Percentiles rank a stretch among this genome's conserved stretches.
phyloP scores from a whole-genome alignment of 2,797 vertebrate species.

The Hydrocynus forskahlii region DNA sequence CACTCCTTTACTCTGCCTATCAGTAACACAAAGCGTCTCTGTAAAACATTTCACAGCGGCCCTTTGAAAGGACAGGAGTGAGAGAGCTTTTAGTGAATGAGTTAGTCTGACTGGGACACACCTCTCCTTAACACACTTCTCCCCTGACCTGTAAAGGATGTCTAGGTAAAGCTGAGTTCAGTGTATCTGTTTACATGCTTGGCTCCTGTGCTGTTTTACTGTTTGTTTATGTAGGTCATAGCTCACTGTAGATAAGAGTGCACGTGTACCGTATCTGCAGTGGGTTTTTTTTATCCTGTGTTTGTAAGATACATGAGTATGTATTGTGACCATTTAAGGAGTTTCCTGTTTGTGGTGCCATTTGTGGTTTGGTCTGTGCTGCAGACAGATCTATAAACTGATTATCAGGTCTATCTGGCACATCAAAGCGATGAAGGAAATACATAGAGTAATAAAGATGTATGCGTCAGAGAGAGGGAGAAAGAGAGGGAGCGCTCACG shows the following conservation, averaged over 20 bases:
- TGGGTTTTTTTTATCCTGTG: not conserved
- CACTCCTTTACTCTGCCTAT: not conserved
- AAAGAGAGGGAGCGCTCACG: too few species aligned
- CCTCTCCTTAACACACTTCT: slow-evolving; percentile 12
- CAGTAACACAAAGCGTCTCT: not conserved
- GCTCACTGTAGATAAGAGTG: not conserved
- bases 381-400: slow-evolving; percentile 46
- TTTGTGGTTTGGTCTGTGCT: slow-evolving; percentile 32
- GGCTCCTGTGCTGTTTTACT: not conserved
- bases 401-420: slow-evolving; percentile 33
- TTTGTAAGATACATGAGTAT: not conserved
- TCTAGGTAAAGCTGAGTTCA: not conserved
- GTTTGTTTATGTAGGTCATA: not conserved
- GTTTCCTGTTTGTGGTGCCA: slow-evolving; percentile 46
- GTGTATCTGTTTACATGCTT: not conserved
- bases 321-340: not conserved
- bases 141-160: not conserved
- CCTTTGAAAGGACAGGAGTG: not conserved
- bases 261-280: too few species aligned
- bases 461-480: too few species aligned
- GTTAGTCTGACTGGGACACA: not conserved
- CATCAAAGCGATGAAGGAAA: slow-evolving; percentile 26
- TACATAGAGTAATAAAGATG: slow-evolving; percentile 30
- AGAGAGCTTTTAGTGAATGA: not conserved
- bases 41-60: not conserved